phyloP scores from a whole-genome alignment of 2,113 vertebrate genomes.

The Hemichromis elongatus region DNA sequence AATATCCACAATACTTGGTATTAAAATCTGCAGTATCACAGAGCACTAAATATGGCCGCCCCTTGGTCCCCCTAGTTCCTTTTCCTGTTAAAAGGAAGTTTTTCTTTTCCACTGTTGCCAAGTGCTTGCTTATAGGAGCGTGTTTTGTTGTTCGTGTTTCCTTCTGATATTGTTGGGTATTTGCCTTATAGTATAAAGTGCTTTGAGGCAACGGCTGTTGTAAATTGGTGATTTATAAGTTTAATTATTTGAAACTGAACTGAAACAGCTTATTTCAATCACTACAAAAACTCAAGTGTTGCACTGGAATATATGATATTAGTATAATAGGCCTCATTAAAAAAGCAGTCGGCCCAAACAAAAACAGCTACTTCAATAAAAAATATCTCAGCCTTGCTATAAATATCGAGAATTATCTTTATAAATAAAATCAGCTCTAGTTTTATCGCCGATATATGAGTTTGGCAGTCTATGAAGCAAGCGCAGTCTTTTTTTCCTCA shows the following conservation, averaged over 20 bases:
- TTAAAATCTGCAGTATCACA: not conserved
- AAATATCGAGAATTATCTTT: constrained; percentile 3
- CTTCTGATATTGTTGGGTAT: not conserved
- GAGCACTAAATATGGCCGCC: not conserved
- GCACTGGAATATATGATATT: not conserved
- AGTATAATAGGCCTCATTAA: not conserved
- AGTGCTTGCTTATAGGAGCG: not conserved
- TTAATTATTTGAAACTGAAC: not conserved
- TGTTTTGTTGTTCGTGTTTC: not conserved
- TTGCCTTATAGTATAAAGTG: not conserved
- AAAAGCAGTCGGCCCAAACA: not conserved
- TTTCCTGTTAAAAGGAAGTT: not conserved
- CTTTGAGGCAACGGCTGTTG: not conserved
- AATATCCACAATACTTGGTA: not conserved
- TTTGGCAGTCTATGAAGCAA: not conserved
- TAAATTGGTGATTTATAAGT: not conserved
- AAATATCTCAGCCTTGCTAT: not conserved
- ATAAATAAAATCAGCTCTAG: not conserved
- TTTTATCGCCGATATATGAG: not conserved
- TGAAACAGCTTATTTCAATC: not conserved
- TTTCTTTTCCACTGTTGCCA: not conserved
- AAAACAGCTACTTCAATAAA: not conserved
- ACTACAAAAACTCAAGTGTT: not conserved
- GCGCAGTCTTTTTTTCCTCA: constrained; percentile 16
- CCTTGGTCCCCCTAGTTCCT: not conserved